These are phyloP conservation scores for Drosophila niveifrons DNA, from an alignment of 2,888 invertebrate genomes.

Conservation along the genomic window DNA sequence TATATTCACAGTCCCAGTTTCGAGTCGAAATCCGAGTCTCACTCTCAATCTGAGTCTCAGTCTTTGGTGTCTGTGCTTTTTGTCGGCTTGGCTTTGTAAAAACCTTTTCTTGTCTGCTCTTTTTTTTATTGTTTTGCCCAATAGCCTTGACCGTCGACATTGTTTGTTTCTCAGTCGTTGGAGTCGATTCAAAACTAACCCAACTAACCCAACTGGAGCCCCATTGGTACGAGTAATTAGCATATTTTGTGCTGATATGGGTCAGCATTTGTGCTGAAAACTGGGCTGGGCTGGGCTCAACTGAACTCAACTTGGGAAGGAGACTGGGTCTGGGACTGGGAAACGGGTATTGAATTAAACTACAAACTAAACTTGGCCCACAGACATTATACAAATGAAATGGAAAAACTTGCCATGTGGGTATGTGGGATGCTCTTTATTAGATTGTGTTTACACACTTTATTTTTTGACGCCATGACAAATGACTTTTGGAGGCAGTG, in stretches of 20 bases:
- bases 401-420: constrained; percentile 9
- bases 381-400: constrained; percentile 6
- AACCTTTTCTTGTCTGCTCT: constrained; percentile 37
- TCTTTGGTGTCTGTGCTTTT: too few species aligned
- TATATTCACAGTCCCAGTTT: neutral
- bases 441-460: constrained; percentile 1
- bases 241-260: constrained; percentile 79
- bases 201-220: constrained; percentile 30
- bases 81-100: constrained; percentile 21
- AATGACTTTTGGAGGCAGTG: neutral
- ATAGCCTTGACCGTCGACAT: constrained; percentile 73
- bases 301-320: constrained; percentile 4
- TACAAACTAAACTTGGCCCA: constrained; percentile 14
- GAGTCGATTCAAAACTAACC: constrained; percentile 15
- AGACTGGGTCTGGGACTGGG: constrained; percentile 8
- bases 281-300: constrained; percentile 50
- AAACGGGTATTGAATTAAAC: constrained; percentile 23
- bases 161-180: constrained; percentile 25
- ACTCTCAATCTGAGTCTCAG: neutral
- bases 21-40: constrained; percentile 1
- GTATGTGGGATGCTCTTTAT: constrained; percentile 25
- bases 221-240: constrained; percentile 63
- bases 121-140: constrained; percentile 38
- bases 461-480: neutral
- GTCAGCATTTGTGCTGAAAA: constrained; percentile 70